These are phyloP conservation scores for Rallus crepitans DNA, from an alignment of 2,797 vertebrate genomes.

Conservation along the genomic window DNA sequence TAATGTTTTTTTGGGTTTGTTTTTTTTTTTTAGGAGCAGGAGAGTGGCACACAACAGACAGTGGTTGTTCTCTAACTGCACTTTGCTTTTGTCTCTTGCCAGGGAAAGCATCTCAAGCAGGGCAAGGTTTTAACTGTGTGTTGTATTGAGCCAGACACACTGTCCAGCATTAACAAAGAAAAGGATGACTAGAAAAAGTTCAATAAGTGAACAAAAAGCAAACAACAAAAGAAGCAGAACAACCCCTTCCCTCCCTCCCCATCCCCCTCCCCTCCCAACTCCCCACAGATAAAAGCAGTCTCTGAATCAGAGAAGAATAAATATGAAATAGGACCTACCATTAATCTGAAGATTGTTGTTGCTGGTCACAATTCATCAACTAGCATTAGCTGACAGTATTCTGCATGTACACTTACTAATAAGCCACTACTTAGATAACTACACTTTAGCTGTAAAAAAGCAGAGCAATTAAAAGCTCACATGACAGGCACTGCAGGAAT, in stretches of 20 bases:
- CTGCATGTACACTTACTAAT: not conserved
- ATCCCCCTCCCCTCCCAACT: too few species aligned
- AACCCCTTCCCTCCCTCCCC: too few species aligned
- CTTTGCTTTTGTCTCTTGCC: not conserved
- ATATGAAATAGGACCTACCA: not conserved
- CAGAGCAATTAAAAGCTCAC: conserved; percentile 32
- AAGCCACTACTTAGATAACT: not conserved
- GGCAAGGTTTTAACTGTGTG: not conserved
- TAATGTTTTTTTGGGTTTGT: not conserved
- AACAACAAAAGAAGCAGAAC: not conserved
- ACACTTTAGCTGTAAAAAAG: not conserved
- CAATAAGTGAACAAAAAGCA: not conserved
- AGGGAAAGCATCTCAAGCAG: not conserved
- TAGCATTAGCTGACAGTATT: not conserved
- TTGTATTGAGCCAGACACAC: not conserved
- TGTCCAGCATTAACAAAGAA: not conserved
- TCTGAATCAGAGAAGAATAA: not conserved
- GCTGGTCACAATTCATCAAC: not conserved
- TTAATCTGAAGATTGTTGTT: not conserved
- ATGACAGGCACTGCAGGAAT: conserved; percentile 18
- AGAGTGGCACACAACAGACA: not conserved
- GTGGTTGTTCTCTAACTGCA: not conserved
- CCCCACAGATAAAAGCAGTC: not conserved
- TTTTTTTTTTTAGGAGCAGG: too few species aligned
- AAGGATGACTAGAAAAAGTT: not conserved